Percentiles rank a stretch among this genome's conserved stretches.
Evolutionary conservation across 2,797 vertebrate genomes (phyloP).

Genomic region (Mionectes olivaceus): DNA sequence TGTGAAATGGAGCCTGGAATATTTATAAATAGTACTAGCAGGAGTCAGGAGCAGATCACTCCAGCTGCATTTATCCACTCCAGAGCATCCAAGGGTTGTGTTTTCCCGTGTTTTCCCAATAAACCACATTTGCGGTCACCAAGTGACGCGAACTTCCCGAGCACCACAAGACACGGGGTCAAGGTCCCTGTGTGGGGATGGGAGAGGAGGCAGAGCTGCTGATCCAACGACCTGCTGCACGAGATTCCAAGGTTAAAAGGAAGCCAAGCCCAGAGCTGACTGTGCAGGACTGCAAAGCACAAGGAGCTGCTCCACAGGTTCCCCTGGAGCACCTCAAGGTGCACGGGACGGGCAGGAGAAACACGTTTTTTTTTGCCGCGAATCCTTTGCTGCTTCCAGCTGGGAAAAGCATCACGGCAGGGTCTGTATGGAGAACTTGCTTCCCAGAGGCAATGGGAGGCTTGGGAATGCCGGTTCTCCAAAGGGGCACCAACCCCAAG

Average conservation of each 20-base stretch:
- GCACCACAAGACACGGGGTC: neutral
- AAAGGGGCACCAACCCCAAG: neutral
- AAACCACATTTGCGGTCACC: neutral
- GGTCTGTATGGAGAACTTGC: neutral
- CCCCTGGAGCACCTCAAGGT: neutral
- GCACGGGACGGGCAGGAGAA: neutral
- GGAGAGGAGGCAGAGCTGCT: neutral
- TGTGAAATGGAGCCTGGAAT: neutral
- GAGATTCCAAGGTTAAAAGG: neutral
- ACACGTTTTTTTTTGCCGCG: accelerated
- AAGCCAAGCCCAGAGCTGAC: neutral
- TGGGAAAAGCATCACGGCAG: neutral
- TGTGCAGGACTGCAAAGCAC: neutral
- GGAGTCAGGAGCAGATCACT: neutral
- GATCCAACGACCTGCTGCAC: accelerated
- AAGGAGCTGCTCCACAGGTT: neutral
- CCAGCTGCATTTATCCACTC: neutral
- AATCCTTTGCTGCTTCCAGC: neutral
- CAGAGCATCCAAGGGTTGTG: neutral
- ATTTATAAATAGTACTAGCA: neutral
- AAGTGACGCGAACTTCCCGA: accelerated
- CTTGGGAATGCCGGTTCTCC: neutral
- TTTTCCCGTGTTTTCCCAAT: neutral
- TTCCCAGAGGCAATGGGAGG: neutral
- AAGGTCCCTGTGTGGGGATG: neutral